A percentile compares a stretch with the other conserved stretches of the same genome.
These are phyloP conservation scores for Gorsachius magnificus DNA, from an alignment of 2,797 vertebrate species.

Conservation along the genomic window DNA sequence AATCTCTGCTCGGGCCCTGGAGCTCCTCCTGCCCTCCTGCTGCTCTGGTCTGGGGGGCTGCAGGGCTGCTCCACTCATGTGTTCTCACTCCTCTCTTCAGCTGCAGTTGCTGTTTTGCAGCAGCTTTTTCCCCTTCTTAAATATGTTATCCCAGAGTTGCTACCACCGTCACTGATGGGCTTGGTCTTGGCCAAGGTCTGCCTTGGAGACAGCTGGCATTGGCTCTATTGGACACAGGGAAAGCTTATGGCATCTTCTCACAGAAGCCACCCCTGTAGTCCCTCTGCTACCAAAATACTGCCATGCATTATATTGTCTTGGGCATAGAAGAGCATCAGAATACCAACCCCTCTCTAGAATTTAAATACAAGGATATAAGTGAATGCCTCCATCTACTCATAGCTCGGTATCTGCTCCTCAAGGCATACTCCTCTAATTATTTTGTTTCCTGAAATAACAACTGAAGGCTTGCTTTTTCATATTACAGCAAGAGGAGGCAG, in stretches of 20 bases:
- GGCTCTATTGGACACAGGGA: fast-evolving
- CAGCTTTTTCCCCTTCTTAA: not conserved
- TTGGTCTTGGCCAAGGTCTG: not conserved
- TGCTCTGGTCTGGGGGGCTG: not conserved
- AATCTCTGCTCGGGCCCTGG: not conserved
- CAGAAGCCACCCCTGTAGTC: not conserved
- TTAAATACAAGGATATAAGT: not conserved
- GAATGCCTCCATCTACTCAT: not conserved
- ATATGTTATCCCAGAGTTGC: not conserved
- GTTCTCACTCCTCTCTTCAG: not conserved
- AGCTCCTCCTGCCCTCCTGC: not conserved
- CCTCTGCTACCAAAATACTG: not conserved
- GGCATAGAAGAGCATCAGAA: not conserved
- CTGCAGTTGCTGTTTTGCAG: not conserved
- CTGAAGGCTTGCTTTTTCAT: not conserved
- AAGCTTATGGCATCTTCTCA: not conserved
- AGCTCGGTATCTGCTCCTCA: not conserved
- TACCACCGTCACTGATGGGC: not conserved
- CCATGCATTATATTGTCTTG: not conserved
- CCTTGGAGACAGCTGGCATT: not conserved
- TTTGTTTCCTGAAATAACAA: not conserved
- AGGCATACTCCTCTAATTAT: not conserved
- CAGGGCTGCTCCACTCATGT: not conserved
- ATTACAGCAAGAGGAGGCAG: not conserved
- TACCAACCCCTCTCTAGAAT: not conserved